Conservation (phyloP, 2,888 invertebrate genomes). For the Dolomedes plantarius region DNA sequence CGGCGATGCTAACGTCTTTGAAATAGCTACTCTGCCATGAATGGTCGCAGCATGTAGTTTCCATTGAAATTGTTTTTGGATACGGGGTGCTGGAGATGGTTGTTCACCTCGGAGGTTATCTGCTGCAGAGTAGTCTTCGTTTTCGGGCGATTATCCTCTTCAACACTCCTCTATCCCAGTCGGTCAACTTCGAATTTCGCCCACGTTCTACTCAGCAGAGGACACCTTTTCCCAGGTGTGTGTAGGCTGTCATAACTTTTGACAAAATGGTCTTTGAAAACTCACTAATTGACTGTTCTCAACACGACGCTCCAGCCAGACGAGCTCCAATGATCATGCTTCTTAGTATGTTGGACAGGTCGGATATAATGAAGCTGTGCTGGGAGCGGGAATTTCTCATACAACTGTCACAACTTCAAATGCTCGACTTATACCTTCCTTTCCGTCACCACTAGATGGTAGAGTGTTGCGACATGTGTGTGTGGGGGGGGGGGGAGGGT, state of each 20-base stretch:
- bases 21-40: constrained; percentile 3
- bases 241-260: constrained; percentile 14
- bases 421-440: too few species aligned
- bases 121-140: not conserved
- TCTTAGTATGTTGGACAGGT: not conserved
- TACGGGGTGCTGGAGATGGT: too few species aligned
- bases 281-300: too few species aligned
- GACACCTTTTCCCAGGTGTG: not conserved
- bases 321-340: constrained; percentile 28
- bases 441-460: too few species aligned
- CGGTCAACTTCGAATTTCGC: not conserved
- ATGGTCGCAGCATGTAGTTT: constrained; percentile 13
- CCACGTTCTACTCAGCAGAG: not conserved
- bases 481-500: too few species aligned
- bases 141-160: constrained; percentile 14
- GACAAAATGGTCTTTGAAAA: constrained; percentile 13
- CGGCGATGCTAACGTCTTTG: constrained; percentile 9
- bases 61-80: not conserved
- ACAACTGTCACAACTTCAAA: too few species aligned
- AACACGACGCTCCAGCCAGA: not conserved
- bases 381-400: not conserved
- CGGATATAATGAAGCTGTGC: not conserved
- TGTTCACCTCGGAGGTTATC: too few species aligned
- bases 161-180: constrained; percentile 9
- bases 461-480: too few species aligned